phyloP scores from a whole-genome alignment of 2,888 invertebrate genomes.

The Epirrita christyi region DNA sequence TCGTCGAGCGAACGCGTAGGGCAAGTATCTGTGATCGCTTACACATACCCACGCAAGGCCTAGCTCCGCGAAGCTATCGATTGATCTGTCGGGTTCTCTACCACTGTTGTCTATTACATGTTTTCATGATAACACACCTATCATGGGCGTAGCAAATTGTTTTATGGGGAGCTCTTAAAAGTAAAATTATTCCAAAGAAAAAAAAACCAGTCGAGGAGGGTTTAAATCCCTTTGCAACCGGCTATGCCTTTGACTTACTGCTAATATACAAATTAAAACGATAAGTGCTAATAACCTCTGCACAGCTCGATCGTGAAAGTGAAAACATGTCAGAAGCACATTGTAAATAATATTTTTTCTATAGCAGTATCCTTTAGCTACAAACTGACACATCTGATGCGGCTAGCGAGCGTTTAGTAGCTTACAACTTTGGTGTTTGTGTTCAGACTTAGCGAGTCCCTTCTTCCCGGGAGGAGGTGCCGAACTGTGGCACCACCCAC shows the following conservation, averaged over 20 bases:
- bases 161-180: not conserved
- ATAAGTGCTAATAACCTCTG: constrained; percentile 22
- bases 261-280: constrained; percentile 23
- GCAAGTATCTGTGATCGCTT: constrained; percentile 82
- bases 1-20: constrained; percentile 74
- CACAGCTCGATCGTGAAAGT: constrained; percentile 41
- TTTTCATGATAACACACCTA: constrained; percentile 67
- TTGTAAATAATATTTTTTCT: constrained; percentile 70
- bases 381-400: constrained; percentile 35
- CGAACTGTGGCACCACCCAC: constrained; percentile 97
- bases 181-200: not conserved
- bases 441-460: constrained; percentile 96
- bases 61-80: constrained; percentile 79
- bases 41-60: constrained; percentile 82
- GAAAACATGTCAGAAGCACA: constrained; percentile 70
- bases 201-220: not conserved
- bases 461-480: constrained; percentile 96
- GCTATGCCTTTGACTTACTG: constrained; percentile 14
- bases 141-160: constrained; percentile 14
- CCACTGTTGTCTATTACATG: constrained; percentile 70
- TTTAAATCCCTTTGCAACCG: constrained; percentile 7
- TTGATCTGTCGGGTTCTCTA: constrained; percentile 74
- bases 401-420: constrained; percentile 34
- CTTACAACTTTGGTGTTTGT: constrained; percentile 36
- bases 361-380: constrained; percentile 45